Base-by-base conservation (phyloP, 1,140 invertebrate genomes). In the Latrodectus geometricus region DNA sequence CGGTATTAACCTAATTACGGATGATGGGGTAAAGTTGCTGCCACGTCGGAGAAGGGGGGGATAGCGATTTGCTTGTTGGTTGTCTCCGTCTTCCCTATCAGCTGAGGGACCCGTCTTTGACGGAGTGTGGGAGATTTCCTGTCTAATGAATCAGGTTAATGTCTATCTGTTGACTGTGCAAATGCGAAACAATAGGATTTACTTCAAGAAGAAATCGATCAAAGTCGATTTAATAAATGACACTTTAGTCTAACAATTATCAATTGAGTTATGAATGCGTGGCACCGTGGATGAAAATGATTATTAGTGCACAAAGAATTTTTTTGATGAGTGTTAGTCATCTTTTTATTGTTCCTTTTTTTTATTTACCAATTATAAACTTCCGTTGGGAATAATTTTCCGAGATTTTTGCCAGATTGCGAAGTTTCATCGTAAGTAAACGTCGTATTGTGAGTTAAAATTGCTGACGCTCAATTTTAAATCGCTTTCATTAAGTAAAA, bases 1-100 rank as follows among this genome's bases (percentile, higher is more conserved):
- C 11, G 49, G 78, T 20, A 73, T 82, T 82, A 74, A 82, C 80
- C 80, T 73, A 74, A 82, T 82, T 82, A 82, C 66, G 78, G 61
- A 14, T 52, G 5, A 23, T 5, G 70, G 70, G 48, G 48, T 48
- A 23, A 23, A 9, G 68, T 69, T 69, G n/a, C 20, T 11, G 20
- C 4, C 68, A n/a, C 70, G 48, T 11, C 14, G 48, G 11, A 9
- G 9, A 23, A 73, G 14, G 14, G n/a, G 23, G 14, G n/a, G 35
- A 3, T 1, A 5, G 48, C 23, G 70, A 73, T n/a, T 73, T 49
- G 54, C 54, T 35, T 61, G 54, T 8, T 61, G 54, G 54, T 61
- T 35, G 17, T 61, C 11, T 56, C 54, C 14, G 54, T 56, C 54
- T 56, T 56, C 14, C 54, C 54, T 56, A 8, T 56, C 14, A 9